Base-by-base conservation (phyloP, 1,140 invertebrate genomes). In the Radopholus similis region DNA sequence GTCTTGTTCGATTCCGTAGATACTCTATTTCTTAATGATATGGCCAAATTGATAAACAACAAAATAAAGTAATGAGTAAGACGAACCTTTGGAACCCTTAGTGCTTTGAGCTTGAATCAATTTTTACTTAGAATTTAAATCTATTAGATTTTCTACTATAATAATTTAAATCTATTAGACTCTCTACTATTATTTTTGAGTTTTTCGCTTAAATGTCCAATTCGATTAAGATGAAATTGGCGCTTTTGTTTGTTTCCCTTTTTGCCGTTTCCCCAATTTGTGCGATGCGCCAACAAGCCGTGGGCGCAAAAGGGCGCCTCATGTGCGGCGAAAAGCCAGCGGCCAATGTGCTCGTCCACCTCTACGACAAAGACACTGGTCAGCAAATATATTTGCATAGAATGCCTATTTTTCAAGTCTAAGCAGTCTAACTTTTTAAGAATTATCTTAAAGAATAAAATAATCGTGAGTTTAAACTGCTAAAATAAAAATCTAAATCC, bases 291-390 rank as follows among this genome's bases (percentile, higher is more conserved):
- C 74, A 72, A 37, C 70, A 72, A 28, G 21, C 70, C 21, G 68
- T 71, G 15, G 70, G 73, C 5, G 70, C 28, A 13, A 55, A n/a
- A 28, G 70, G 71, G 13, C 35, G 68, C 26, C 26, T 73, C 13
- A 30, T 49, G 8, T 73, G 71, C 69, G 71, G 71, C 13, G 38
- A 18, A 21, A 63, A 56, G 34, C 71, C 71, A 9, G 74, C 71
- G 9, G 23, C 38, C 23, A 76, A 76, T 63, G 58, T 76, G 28
- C 15, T 30, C 13, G 64, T 73, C 15, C 74, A 73, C 44, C 47
- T 73, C 9, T 55, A 42, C 28, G 71, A 76, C 42, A 72, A 72
- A 55, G 69, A 71, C 56, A 75, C 73, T 13, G 73, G 73, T 49
- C 13, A n/a, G 26, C 62, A 30, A 15, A 23, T 62, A n/a, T 62